Base-by-base conservation (phyloP, 30 jellyfish, hydroid and myxozoan genomes). In the Cassiopea xamachana region DNA sequence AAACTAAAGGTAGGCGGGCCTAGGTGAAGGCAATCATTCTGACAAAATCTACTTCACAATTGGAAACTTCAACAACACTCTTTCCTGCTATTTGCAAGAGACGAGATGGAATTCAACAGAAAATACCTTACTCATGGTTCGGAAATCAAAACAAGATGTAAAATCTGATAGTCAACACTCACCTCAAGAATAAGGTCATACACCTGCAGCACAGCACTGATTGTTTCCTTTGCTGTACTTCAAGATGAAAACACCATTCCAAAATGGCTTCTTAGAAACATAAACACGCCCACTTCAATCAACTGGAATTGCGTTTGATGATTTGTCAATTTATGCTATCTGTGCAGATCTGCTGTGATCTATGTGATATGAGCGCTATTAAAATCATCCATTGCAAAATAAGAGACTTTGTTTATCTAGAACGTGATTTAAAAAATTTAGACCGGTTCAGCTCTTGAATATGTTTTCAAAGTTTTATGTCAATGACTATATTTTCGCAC, bases 241-340 rank as follows among this genome's bases (percentile, higher is more conserved):
- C 80, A 80, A 2, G 89, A 60, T 60, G 18, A 61, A 62, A 12
- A 48, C 89, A 48, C 69, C 70, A 61, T 55, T 58, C 80, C 77
- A 80, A 80, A 19, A 80, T 80, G 89, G 80, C 89, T 44, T 44
- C 79, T 19, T 71, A 43, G 19, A 43, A 8, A 71, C 80, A 48
- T 3, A 5, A 70, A 18, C 85, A 18, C 85, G 70, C 85, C 85
- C 85, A 75, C 46, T 6, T 2, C 55, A 18, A 27, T 2, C 80
- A 71, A 12, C 76, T 67, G 64, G 64, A 3, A 55, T 55, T 55
- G 64, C 7, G 64, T 10, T 27, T 27, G 39, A 27, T 27, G 39
- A 27, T 27, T 27, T 27, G 39, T 27, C 39, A 27, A 27, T 27
- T 27, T 27, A 27, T 27, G 39, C 39, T 27, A 27, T 27, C 39